Percentiles rank a stretch among this genome's conserved stretches.
Evolutionary conservation across 2,797 vertebrate genomes (phyloP).

Genomic region (Melopsittacus undulatus): DNA sequence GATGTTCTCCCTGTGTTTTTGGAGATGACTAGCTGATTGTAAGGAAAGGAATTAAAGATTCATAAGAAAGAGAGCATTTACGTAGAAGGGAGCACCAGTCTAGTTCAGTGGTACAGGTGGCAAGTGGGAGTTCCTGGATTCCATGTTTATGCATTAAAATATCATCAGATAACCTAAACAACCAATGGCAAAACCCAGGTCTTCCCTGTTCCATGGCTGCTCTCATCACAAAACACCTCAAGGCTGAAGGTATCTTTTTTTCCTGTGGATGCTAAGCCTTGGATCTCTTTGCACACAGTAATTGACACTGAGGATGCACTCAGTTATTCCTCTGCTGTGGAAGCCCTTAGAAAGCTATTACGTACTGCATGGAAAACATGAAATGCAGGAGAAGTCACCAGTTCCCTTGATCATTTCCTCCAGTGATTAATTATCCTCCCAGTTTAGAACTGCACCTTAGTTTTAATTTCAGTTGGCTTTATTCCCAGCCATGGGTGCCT

Average conservation of each 20-base stretch:
- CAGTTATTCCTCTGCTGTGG: neutral
- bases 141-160: neutral
- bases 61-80: neutral
- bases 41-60: neutral
- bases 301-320: neutral
- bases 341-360: neutral
- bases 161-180: neutral
- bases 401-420: constrained; percentile 9
- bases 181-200: neutral
- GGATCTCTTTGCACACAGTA: neutral
- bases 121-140: neutral
- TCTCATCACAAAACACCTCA: neutral
- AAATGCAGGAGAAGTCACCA: neutral
- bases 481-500: neutral
- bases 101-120: neutral
- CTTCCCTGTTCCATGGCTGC: neutral
- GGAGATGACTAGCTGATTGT: neutral
- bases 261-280: neutral
- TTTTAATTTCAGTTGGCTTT: constrained; percentile 7
- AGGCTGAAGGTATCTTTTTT: neutral
- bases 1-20: accelerated
- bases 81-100: neutral
- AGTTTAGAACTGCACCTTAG: neutral
- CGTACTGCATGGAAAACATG: neutral
- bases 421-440: neutral